Conservation (phyloP, 2,888 invertebrate species). For the Tridacna gigas region DNA sequence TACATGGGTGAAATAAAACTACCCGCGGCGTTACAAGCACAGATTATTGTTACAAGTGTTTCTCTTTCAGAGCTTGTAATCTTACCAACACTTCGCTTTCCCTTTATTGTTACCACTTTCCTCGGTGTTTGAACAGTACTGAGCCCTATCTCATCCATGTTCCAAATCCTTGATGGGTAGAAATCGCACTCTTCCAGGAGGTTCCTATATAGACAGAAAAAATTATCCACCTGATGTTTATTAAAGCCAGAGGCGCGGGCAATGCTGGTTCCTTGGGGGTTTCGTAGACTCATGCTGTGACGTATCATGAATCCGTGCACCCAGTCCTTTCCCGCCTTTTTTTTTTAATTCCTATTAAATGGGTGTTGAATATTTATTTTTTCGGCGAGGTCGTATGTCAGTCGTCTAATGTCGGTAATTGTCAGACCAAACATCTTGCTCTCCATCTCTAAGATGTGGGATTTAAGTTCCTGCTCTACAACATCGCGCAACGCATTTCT, state of each 20-base stretch:
- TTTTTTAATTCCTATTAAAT: background rate
- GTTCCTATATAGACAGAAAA: slow-evolving; percentile 19
- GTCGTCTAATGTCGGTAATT: background rate
- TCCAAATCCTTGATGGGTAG: slow-evolving; percentile 17
- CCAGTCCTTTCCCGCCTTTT: slow-evolving; percentile 19
- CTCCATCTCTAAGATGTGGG: slow-evolving; percentile 14
- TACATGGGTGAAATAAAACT: slow-evolving; percentile 67
- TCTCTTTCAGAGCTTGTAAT: slow-evolving; percentile 43
- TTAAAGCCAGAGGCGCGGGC: slow-evolving; percentile 26
- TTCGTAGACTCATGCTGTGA: background rate
- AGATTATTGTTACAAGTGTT: slow-evolving; percentile 51
- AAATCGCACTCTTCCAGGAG: background rate
- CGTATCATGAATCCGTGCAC: background rate
- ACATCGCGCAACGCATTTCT: slow-evolving; percentile 5
- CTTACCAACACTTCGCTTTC: slow-evolving; percentile 15
- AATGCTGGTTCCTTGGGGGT: slow-evolving; percentile 4
- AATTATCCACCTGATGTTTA: slow-evolving; percentile 5
- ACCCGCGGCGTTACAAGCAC: slow-evolving; percentile 64
- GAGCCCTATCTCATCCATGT: slow-evolving; percentile 34
- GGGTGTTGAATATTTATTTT: slow-evolving; percentile 4
- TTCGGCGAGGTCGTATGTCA: slow-evolving; percentile 9
- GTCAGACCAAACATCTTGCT: slow-evolving; percentile 8
- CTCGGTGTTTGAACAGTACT: slow-evolving; percentile 31
- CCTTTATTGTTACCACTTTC: slow-evolving; percentile 27
- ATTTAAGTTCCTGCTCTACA: background rate